A percentile compares a stretch with the other conserved stretches of the same genome.
Conservation (phyloP, 2,113 vertebrate genomes). For the Argyrosomus japonicus region DNA sequence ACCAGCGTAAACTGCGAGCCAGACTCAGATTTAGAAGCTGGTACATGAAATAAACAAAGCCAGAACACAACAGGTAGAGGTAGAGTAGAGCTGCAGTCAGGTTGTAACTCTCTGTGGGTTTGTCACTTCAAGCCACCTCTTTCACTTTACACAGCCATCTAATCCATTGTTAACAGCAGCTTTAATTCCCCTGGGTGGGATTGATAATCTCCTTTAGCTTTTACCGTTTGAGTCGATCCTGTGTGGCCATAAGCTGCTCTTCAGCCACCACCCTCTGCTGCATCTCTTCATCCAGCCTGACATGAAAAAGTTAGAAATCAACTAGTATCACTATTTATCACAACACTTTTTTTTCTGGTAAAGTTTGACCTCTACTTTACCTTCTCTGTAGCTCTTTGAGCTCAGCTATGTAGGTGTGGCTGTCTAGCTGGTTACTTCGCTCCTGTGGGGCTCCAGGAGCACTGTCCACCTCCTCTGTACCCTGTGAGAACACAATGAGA, state of each 20-base stretch:
- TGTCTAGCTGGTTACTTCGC: conserved; percentile 74
- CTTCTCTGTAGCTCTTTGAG: conserved; percentile 87
- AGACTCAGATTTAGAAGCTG: too few species aligned
- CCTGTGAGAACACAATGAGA: conserved; percentile 74
- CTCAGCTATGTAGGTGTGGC: conserved; percentile 81
- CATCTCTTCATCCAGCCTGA: conserved; percentile 88
- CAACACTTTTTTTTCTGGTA: background rate
- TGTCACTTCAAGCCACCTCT: background rate
- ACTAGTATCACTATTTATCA: background rate
- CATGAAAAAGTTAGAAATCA: background rate
- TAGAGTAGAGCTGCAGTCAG: too few species aligned
- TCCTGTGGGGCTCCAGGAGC: conserved; percentile 93
- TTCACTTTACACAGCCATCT: background rate
- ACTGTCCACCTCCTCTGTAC: conserved; percentile 80
- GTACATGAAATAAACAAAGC: too few species aligned
- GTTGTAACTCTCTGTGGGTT: background rate
- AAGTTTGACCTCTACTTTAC: conserved; percentile 67
- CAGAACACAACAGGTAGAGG: too few species aligned
- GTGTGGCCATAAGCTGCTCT: conserved; percentile 88
- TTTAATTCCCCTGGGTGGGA: background rate
- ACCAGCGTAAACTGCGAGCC: too few species aligned
- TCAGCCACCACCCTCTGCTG: conserved; percentile 84
- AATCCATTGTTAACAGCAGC: too few species aligned
- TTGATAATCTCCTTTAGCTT: background rate
- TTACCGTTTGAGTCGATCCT: conserved; percentile 85